These are phyloP conservation scores for Drosophila atroscutellata DNA, from an alignment of 2,888 invertebrate genomes.

Conservation along the genomic window DNA sequence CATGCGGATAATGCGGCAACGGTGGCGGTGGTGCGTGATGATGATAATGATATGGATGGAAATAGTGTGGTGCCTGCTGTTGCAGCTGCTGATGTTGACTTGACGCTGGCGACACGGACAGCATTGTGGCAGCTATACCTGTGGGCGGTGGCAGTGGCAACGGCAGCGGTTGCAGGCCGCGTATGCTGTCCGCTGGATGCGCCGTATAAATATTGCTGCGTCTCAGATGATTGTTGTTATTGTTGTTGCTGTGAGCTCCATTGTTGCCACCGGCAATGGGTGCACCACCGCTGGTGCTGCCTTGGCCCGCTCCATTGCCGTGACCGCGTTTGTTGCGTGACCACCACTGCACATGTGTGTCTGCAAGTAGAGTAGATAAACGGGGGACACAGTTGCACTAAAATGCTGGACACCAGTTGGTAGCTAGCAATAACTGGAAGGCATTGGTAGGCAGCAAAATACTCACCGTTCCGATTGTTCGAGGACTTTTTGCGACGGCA, in stretches of 20 bases:
- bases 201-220: slow-evolving; percentile 85
- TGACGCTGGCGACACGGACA: slow-evolving; percentile 52
- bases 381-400: slow-evolving; percentile 24
- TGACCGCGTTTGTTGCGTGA: slow-evolving; percentile 84
- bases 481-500: slow-evolving; percentile 87
- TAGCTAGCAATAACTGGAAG: background rate
- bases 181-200: slow-evolving; percentile 84
- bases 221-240: slow-evolving; percentile 84
- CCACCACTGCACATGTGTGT: slow-evolving; percentile 85
- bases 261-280: slow-evolving; percentile 51
- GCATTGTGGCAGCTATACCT: slow-evolving; percentile 37
- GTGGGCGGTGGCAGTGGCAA: slow-evolving; percentile 59
- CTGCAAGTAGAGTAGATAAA: slow-evolving; percentile 57
- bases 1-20: slow-evolving; percentile 57
- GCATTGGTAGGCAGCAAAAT: slow-evolving; percentile 37
- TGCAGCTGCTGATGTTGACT: slow-evolving; percentile 51
- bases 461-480: slow-evolving; percentile 85
- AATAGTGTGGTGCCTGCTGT: slow-evolving; percentile 65
- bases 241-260: slow-evolving; percentile 63
- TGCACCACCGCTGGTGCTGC: slow-evolving; percentile 41
- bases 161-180: slow-evolving; percentile 80
- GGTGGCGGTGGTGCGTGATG: slow-evolving; percentile 41
- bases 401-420: slow-evolving; percentile 11
- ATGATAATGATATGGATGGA: slow-evolving; percentile 70
- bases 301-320: slow-evolving; percentile 43